These are phyloP conservation scores for Phalacrocorax pelagicus DNA, from an alignment of 2,113 vertebrate genomes.

Conservation along the genomic window DNA sequence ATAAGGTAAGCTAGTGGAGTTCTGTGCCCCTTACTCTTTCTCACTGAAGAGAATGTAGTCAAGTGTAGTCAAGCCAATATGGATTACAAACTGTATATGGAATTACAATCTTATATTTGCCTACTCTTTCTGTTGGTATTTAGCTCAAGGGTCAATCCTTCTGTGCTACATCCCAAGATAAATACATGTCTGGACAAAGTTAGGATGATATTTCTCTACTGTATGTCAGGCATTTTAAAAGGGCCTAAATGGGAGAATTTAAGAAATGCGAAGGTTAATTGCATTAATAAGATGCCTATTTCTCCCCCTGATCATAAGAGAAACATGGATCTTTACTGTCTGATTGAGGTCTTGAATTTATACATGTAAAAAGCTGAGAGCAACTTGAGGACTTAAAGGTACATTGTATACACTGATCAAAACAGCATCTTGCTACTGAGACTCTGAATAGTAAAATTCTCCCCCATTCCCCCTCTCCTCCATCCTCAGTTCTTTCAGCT, in stretches of 20 bases:
- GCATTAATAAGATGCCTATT: neutral
- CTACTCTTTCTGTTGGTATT: neutral
- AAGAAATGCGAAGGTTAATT: neutral
- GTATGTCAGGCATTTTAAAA: neutral
- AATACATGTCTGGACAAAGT: neutral
- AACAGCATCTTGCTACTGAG: neutral
- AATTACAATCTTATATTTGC: neutral
- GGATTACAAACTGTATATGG: neutral
- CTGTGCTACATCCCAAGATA: neutral
- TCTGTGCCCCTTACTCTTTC: neutral
- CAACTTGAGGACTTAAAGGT: neutral
- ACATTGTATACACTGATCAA: neutral
- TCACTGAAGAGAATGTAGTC: neutral
- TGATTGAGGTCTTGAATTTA: neutral
- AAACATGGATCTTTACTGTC: neutral
- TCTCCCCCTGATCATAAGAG: neutral
- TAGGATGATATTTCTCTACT: neutral
- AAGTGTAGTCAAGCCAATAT: neutral
- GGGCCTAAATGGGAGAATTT: neutral
- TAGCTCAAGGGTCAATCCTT: neutral
- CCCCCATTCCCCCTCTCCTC: neutral
- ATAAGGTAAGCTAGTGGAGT: neutral
- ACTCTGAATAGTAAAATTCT: neutral
- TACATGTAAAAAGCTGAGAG: neutral
- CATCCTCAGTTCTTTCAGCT: neutral